Percentiles rank a stretch among this genome's conserved stretches.
phyloP scores from a whole-genome alignment of 2,888 invertebrate genomes.

The Nephrotoma guestfalica region DNA sequence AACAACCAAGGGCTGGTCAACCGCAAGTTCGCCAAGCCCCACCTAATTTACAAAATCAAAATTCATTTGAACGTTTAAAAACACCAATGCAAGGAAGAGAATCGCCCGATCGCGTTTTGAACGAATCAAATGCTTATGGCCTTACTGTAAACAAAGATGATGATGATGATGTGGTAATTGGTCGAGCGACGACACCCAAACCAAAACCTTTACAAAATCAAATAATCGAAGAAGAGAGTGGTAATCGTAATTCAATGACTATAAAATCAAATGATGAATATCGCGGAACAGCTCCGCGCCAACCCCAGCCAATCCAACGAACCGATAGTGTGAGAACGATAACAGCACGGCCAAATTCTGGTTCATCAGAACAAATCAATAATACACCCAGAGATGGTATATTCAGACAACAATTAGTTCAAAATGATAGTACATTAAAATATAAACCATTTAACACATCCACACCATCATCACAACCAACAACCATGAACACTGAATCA shows the following conservation, averaged over 20 bases:
- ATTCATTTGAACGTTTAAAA: background rate
- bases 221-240: background rate
- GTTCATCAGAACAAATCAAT: background rate
- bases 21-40: slow-evolving; percentile 12
- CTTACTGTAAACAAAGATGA: slow-evolving; percentile 20
- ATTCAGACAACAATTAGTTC: background rate
- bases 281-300: background rate
- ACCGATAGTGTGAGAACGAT: slow-evolving; percentile 9
- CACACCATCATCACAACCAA: background rate
- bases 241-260: background rate
- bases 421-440: background rate
- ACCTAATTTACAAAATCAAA: background rate
- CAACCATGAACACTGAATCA: background rate
- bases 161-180: slow-evolving; percentile 31
- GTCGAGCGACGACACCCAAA: slow-evolving; percentile 26
- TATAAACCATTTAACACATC: background rate
- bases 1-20: background rate
- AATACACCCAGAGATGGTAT: background rate
- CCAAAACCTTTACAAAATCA: background rate
- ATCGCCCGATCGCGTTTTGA: slow-evolving; percentile 1
- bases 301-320: background rate
- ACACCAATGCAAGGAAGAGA: slow-evolving; percentile 3
- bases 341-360: slow-evolving; percentile 11
- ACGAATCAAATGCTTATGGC: background rate
- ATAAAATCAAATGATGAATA: background rate